Evolutionary conservation across 1,140 invertebrate genomes (phyloP).

Genomic region (Drosophila pectinifera): DNA sequence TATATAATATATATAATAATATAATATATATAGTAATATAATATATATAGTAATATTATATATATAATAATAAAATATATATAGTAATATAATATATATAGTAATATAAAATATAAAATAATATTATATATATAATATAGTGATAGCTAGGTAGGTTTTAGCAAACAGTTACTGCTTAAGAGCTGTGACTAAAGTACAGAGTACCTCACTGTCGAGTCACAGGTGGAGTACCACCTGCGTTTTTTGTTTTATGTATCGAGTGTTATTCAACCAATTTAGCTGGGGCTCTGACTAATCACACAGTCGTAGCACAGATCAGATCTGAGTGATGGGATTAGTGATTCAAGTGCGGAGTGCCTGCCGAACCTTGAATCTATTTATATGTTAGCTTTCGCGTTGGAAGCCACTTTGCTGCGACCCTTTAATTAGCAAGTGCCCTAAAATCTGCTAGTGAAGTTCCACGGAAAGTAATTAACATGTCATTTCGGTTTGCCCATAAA

Average conservation of each 20-base stretch:
- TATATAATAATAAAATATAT: too few relatives aligned
- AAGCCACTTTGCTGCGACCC: conserved; percentile 10
- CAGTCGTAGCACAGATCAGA: conserved; percentile 17
- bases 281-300: conserved; percentile 19
- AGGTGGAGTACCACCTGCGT: too few relatives aligned
- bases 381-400: conserved; percentile 5
- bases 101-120: too few relatives aligned
- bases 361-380: conserved; percentile 10
- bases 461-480: conserved; percentile 68
- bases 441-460: conserved; percentile 40
- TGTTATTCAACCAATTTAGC: conserved; percentile 18
- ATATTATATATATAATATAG: too few relatives aligned
- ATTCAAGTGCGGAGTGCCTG: conserved; percentile 2
- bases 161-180: too few relatives aligned
- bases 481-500: conserved; percentile 50
- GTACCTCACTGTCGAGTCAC: neutral
- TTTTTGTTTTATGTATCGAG: conserved; percentile 12
- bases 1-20: too few relatives aligned
- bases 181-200: neutral
- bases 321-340: conserved; percentile 11
- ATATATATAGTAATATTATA: too few relatives aligned
- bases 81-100: too few relatives aligned
- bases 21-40: too few relatives aligned
- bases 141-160: too few relatives aligned
- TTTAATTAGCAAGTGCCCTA: conserved; percentile 28